Evolutionary conservation across 2,888 invertebrate species (phyloP), one percentile per base, ranked within the genome.

Genomic region (Standfussiana lucernea): DNA sequence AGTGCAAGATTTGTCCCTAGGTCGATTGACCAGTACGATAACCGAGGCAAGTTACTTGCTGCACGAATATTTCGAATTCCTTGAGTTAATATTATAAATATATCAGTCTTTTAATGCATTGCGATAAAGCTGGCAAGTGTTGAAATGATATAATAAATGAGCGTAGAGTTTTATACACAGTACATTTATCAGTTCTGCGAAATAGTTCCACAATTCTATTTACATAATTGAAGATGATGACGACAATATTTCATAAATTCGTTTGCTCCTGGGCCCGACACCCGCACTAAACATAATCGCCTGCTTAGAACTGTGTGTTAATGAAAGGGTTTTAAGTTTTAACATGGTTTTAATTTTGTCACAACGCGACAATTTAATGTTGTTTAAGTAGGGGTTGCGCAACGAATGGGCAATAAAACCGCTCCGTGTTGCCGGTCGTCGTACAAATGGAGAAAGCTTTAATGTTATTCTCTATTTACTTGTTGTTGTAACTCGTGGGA

Each of bases 341-440:
- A 85, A 86, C 80, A 76, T 77, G 75, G 82, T 82, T 86, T 83
- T 87, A 87, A 88, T 89, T 86, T 88, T 78, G 83, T 79, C 85
- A 87, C 75, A 82, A 72, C 82, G 79, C 82, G 76, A 83, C 80
- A 85, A 86, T 84, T 87, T 86, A 82, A 80, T 81, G 87, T 87
- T 77, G 80, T 74, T 73, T 80, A 84, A 84, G 61, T 82, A 77
- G 61, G 77, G 72, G 78, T 89, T 89, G 87, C 85, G 88, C 84
- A 90, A 90, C 77, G 72, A 85, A 86, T 86, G 81, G 80, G 75
- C 79, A 84, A 86, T 86, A 85, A 88, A 89, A 86, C 78, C 76
- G 84, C 82, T 87, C 76, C 72, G 66, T 77, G 80, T 85, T 72
- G 80, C 81, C 83, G 83, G 78, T 86, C 72, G 79, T 80, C 81